Evolutionary conservation across 2,797 vertebrate species (phyloP).

Genomic region (Botia almorhae): DNA sequence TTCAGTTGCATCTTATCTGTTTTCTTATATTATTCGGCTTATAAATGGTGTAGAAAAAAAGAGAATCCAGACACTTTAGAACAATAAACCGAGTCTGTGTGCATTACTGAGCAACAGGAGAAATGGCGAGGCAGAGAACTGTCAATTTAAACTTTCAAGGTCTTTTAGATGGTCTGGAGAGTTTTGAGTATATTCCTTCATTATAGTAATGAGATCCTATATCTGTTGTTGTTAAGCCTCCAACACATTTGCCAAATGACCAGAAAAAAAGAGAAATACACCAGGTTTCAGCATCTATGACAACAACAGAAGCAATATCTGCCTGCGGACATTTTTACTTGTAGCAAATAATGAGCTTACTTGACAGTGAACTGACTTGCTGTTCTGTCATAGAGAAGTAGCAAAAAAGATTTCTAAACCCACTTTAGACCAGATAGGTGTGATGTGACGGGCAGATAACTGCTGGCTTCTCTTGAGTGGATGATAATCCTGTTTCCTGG

Average conservation of each 20-base stretch:
- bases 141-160: too few relatives aligned
- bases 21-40: not conserved
- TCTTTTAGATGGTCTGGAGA: not conserved
- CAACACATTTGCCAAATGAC: not conserved
- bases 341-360: slow-evolving; percentile 13
- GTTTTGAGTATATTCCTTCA: not conserved
- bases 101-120: not conserved
- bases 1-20: not conserved
- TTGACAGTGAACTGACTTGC: not conserved
- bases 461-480: not conserved
- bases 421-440: not conserved
- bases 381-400: not conserved
- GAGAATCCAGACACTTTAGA: not conserved
- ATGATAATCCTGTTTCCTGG: slow-evolving; percentile 24
- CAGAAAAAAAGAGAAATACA: not conserved
- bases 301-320: not conserved
- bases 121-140: not conserved
- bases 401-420: not conserved
- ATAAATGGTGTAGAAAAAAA: not conserved
- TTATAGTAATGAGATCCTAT: not conserved
- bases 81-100: not conserved
- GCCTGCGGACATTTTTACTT: slow-evolving; percentile 1
- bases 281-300: not conserved
- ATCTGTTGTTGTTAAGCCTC: not conserved
- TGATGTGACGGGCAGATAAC: slow-evolving; percentile 20